These are phyloP conservation scores for Homarus gammarus DNA, from an alignment of 2,888 invertebrate genomes.

Conservation along the genomic window DNA sequence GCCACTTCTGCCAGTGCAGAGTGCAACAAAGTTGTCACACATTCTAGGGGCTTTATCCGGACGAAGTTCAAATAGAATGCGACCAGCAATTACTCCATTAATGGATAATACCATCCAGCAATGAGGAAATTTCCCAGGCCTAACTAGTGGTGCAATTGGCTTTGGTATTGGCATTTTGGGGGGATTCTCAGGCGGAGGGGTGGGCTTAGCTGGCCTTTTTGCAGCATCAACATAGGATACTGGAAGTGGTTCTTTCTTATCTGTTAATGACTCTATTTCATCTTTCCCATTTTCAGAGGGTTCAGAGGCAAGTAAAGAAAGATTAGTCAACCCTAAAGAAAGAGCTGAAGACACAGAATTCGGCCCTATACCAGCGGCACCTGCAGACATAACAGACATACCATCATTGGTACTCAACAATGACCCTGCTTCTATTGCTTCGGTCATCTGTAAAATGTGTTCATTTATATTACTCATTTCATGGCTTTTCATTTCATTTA, in stretches of 20 bases:
- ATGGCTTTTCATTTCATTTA: constrained; percentile 60
- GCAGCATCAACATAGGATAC: constrained; percentile 75
- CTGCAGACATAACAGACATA: constrained; percentile 43
- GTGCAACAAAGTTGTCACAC: constrained; percentile 75
- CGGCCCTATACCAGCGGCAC: constrained; percentile 34
- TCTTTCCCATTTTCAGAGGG: constrained; percentile 54
- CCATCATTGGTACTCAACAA: constrained; percentile 38
- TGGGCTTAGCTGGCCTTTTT: constrained; percentile 74
- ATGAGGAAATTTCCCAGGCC: constrained; percentile 73
- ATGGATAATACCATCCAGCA: constrained; percentile 75
- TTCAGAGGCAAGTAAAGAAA: constrained; percentile 61
- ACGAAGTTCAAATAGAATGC: constrained; percentile 74
- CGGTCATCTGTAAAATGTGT: constrained; percentile 65
- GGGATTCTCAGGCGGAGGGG: constrained; percentile 61
- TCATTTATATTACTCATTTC: constrained; percentile 59
- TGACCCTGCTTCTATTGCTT: constrained; percentile 62
- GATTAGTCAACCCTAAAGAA: constrained; percentile 67
- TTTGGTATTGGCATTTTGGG: constrained; percentile 45
- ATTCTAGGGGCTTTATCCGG: constrained; percentile 76
- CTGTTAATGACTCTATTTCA: constrained; percentile 23
- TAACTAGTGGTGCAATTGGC: constrained; percentile 39
- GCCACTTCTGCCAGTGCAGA: constrained; percentile 74
- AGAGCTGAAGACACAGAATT: constrained; percentile 59
- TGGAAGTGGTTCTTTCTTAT: constrained; percentile 62
- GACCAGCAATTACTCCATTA: constrained; percentile 66